Evolutionary conservation across 2,888 invertebrate genomes (phyloP).

Genomic region (Sphaeridia pumilis): DNA sequence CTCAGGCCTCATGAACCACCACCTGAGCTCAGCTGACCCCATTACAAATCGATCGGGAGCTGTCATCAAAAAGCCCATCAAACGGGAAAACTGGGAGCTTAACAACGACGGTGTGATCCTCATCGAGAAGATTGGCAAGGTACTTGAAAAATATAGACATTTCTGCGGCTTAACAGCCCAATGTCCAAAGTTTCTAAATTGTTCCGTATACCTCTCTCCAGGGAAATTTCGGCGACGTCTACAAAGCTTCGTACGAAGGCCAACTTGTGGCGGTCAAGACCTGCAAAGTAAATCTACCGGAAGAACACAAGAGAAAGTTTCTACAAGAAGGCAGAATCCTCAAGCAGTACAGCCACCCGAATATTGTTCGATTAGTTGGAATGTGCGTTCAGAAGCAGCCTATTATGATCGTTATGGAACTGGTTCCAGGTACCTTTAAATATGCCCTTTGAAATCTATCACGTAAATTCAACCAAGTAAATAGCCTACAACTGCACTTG

Average conservation of each 20-base stretch:
- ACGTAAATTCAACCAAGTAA: background rate
- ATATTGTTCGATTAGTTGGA: slow-evolving; percentile 89
- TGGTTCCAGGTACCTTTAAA: slow-evolving; percentile 66
- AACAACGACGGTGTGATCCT: slow-evolving; percentile 89
- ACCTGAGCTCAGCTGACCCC: slow-evolving; percentile 70
- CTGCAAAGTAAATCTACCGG: slow-evolving; percentile 82
- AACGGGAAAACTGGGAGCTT: slow-evolving; percentile 85
- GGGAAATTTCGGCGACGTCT: slow-evolving; percentile 98
- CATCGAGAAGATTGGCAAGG: slow-evolving; percentile 85
- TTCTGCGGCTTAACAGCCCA: background rate
- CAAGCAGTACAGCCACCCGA: slow-evolving; percentile 93
- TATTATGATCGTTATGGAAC: slow-evolving; percentile 98
- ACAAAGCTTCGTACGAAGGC: slow-evolving; percentile 73
- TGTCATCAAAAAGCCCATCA: slow-evolving; percentile 70
- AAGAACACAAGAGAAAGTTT: slow-evolving; percentile 86
- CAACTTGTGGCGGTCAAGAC: slow-evolving; percentile 93
- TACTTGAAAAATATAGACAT: slow-evolving; percentile 42
- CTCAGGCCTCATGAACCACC: slow-evolving; percentile 78
- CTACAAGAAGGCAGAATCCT: slow-evolving; percentile 88
- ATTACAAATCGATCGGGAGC: slow-evolving; percentile 89
- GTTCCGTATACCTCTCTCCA: slow-evolving; percentile 39
- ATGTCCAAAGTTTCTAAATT: background rate
- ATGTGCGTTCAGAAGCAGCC: slow-evolving; percentile 97
- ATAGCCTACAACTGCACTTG: no score
- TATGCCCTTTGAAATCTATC: background rate